Base-by-base conservation (phyloP, 1,140 invertebrate genomes). In the Cotesia chilonis region DNA sequence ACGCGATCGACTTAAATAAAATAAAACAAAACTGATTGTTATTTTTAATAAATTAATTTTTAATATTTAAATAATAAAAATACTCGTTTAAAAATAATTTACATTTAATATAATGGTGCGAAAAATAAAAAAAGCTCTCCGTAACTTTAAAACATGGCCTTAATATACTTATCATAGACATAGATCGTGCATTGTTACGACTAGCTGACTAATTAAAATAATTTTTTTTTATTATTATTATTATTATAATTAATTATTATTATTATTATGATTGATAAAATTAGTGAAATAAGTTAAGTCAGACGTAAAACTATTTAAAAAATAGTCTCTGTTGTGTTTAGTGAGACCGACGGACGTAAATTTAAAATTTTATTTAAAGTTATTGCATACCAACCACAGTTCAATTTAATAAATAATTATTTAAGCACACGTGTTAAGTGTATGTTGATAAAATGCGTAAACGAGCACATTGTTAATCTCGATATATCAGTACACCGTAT, bases 151-250 rank as follows among this genome's bases (percentile, higher is more conserved):
- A 75, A 80, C 74, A 80, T 81, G 79, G 83, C 82, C 83, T 83
- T 83, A 83, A 84, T 81, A 84, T 83, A 83, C 80, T 84, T 83
- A 84, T 83, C 80, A 79, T 82, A 82, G 76, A 77, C 74, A 77
- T 80, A 73, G 70, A 69, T 75, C 74, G 55, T 75, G 64, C 51
- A 51, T 66, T 73, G 47, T 75, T 72, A 68, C 54, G 65, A 67
- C 60, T 69, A 71, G 70, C 65, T 71, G 70, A 71, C 51, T 64
- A 28, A 28, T 28, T 28, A 57, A 65, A 66, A 28, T 57, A 20
- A 12, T 57, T 57, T 57, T 6, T 57, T 57, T 6, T 6, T 57
- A 20, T 57, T 6, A 5, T 57, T 57, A 5, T 20, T 37, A 6
- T 61, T 36, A 51, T 70, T 47, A 17, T 47, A 0, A 7, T 61